Conservation (phyloP, 2,797 vertebrate genomes). For the Rhinatrema bivittatum region DNA sequence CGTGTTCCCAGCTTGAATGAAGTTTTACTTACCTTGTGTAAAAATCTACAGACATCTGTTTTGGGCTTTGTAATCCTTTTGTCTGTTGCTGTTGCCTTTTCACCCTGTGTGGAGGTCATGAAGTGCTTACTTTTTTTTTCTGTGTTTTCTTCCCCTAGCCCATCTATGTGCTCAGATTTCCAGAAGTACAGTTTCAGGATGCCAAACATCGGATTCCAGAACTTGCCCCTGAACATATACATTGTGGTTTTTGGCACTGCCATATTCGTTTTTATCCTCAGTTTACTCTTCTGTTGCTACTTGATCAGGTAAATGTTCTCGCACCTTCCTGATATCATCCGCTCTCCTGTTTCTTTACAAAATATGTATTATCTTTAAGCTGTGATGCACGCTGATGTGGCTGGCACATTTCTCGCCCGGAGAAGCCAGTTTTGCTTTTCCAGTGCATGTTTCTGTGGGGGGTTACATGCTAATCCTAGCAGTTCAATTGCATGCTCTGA, state of each 20-base stretch:
- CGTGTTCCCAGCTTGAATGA: too few relatives aligned
- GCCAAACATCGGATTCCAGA: conserved; percentile 99
- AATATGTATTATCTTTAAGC: conserved; percentile 1
- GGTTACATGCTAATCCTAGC: too few relatives aligned
- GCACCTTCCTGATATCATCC: too few relatives aligned
- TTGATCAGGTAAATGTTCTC: conserved; percentile 84
- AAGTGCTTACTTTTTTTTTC: not conserved
- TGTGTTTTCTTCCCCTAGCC: conserved; percentile 47
- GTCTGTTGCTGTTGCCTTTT: conserved; percentile 22
- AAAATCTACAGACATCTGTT: conserved; percentile 10
- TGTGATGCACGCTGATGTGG: too few relatives aligned
- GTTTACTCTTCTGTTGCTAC: conserved; percentile 98
- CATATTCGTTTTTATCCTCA: conserved; percentile 98
- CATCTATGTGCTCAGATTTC: conserved; percentile 94
- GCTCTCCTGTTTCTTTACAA: conserved; percentile 1
- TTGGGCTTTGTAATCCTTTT: conserved; percentile 9
- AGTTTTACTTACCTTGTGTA: too few relatives aligned
- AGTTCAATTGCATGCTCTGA: too few relatives aligned
- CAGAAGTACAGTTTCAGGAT: conserved; percentile 96
- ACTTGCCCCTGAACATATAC: conserved; percentile 98
- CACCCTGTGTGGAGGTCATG: not conserved
- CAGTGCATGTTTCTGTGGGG: too few relatives aligned
- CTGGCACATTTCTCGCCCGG: too few relatives aligned
- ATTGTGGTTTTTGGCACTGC: conserved; percentile 97
- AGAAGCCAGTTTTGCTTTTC: not conserved